These are phyloP conservation scores for Drosophila oshimai DNA, from an alignment of 1,140 invertebrate species.

Conservation along the genomic window DNA sequence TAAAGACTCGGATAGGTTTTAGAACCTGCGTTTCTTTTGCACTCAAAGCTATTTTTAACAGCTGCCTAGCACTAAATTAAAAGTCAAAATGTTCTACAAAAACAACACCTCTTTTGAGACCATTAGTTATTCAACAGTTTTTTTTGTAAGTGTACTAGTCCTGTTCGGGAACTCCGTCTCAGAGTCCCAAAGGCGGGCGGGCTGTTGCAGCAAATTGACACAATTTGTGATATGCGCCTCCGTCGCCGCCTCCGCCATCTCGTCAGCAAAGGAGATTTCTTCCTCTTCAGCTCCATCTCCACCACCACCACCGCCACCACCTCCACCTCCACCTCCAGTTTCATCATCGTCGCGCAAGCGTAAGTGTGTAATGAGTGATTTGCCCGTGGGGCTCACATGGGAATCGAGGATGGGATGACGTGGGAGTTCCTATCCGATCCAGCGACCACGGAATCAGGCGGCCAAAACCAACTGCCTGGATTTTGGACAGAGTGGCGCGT, in stretches of 20 bases:
- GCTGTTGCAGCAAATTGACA: conserved; percentile 71
- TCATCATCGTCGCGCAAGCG: conserved; percentile 50
- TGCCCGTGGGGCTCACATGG: conserved; percentile 64
- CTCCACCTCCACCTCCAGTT: neutral
- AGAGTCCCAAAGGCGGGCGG: conserved; percentile 38
- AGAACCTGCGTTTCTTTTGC: too few species aligned
- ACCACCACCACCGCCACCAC: neutral
- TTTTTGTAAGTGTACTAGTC: neutral
- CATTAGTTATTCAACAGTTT: neutral
- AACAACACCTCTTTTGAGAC: too few species aligned
- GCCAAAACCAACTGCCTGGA: conserved; percentile 63
- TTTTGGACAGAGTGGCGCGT: conserved; percentile 70
- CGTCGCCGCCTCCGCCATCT: conserved; percentile 15
- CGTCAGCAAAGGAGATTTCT: neutral
- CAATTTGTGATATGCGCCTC: conserved; percentile 70
- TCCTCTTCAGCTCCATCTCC: neutral
- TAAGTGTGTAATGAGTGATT: conserved; percentile 80
- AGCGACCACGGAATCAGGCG: conserved; percentile 49
- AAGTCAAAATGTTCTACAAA: too few species aligned
- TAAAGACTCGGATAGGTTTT: too few species aligned
- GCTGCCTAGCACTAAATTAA: too few species aligned
- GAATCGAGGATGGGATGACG: conserved; percentile 1
- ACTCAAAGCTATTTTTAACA: too few species aligned
- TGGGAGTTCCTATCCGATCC: neutral
- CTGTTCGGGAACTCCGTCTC: conserved; percentile 18